Evolutionary conservation across 2,113 vertebrate species (phyloP).

Genomic region (Sminthopsis crassicaudata): DNA sequence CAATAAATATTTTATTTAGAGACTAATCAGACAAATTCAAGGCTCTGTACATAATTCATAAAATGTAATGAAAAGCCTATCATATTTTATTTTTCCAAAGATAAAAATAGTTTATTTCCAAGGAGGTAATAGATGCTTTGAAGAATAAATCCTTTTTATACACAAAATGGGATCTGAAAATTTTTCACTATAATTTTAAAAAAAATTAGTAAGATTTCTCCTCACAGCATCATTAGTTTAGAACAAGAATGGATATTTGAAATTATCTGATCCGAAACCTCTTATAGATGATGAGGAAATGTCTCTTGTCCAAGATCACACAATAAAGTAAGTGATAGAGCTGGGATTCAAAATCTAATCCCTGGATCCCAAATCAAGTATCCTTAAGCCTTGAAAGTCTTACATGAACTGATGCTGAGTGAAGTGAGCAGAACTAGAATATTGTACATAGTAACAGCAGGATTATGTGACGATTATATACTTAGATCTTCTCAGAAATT

Average conservation of each 20-base stretch:
- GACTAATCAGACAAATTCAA: not conserved
- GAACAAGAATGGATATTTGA: not conserved
- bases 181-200: not conserved
- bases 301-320: not conserved
- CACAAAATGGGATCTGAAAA: not conserved
- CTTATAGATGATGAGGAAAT: not conserved
- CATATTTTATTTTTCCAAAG: not conserved
- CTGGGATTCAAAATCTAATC: not conserved
- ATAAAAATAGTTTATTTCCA: not conserved
- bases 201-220: not conserved
- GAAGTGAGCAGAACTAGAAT: too few species aligned
- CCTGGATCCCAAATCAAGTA: not conserved
- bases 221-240: not conserved
- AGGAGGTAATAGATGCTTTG: not conserved
- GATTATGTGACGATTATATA: too few species aligned
- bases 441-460: too few species aligned
- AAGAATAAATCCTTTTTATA: not conserved
- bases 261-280: not conserved
- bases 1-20: not conserved
- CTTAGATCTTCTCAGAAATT: too few species aligned
- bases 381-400: not conserved
- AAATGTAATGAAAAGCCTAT: not conserved
- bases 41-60: not conserved
- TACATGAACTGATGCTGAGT: too few species aligned
- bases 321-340: not conserved